phyloP scores from a whole-genome alignment of 30 jellyfish, hydroid and myxozoan genomes.

The Clytia hemisphaerica region DNA sequence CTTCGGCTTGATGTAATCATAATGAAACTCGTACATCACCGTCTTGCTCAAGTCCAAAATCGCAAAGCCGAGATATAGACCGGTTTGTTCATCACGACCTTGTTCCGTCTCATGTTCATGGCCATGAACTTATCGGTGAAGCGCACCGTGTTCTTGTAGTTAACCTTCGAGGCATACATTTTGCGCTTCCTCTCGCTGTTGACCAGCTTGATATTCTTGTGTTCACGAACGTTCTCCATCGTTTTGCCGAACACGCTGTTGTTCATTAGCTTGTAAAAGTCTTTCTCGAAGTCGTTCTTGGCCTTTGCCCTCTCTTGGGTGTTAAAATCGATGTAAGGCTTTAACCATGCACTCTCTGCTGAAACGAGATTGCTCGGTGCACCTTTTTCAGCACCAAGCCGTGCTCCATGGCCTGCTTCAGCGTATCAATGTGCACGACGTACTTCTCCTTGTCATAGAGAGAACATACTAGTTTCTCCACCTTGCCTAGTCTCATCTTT shows the following conservation, averaged over 20 bases:
- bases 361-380: constrained; percentile 3
- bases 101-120: background rate
- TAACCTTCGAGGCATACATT: constrained; percentile 27
- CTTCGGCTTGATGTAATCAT: constrained; percentile 5
- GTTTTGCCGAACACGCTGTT: background rate
- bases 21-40: constrained; percentile 5
- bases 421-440: constrained; percentile 30
- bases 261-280: background rate
- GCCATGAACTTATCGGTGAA: constrained; percentile 32
- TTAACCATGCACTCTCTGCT: constrained; percentile 16
- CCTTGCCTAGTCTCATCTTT: background rate
- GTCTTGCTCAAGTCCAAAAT: constrained; percentile 14
- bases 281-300: constrained; percentile 6
- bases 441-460: constrained; percentile 36
- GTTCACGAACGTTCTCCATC: constrained; percentile 9
- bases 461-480: constrained; percentile 39
- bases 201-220: background rate
- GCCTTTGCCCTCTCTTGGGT: constrained; percentile 2
- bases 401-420: constrained; percentile 18
- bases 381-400: constrained; percentile 10
- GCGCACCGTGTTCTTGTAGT: constrained; percentile 3
- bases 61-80: constrained; percentile 14
- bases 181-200: background rate
- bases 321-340: constrained; percentile 15
- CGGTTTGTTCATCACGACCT: background rate